Percentiles rank a stretch among this genome's conserved stretches.
Conservation (phyloP, 2,797 vertebrate genomes). For the Lycodopsis pacificus region DNA sequence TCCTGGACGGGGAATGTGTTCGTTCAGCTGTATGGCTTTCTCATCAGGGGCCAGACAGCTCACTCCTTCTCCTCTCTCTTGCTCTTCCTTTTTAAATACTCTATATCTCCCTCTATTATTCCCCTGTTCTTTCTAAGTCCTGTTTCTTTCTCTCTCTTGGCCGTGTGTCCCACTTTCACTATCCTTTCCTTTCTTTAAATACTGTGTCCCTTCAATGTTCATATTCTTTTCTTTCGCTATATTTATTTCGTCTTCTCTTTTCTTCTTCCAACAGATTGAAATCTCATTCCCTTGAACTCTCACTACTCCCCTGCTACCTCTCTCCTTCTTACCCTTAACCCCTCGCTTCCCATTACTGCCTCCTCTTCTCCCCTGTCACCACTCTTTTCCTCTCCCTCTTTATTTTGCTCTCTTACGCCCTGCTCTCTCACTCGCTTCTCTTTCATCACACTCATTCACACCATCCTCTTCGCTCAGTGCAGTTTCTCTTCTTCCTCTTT, state of each 20-base stretch:
- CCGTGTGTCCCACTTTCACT: not conserved
- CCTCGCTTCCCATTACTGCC: constrained; percentile 40
- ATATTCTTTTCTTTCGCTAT: constrained; percentile 3
- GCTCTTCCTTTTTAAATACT: not conserved
- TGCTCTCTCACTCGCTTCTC: constrained; percentile 26
- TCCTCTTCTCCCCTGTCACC: constrained; percentile 47
- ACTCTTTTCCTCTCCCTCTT: constrained; percentile 33
- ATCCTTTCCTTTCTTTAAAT: not conserved
- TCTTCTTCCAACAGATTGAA: constrained; percentile 74
- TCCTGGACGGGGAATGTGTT: constrained; percentile 41
- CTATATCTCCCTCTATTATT: not conserved
- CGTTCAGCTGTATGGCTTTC: constrained; percentile 65
- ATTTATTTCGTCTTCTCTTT: constrained; percentile 17
- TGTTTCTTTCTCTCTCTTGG: not conserved
- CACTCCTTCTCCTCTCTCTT: not conserved
- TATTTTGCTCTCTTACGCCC: constrained; percentile 43
- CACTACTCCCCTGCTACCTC: constrained; percentile 54
- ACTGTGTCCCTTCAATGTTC: not conserved
- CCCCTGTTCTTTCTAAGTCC: not conserved
- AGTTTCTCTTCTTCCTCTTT: constrained; percentile 45
- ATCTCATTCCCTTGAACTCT: constrained; percentile 77
- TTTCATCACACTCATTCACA: constrained; percentile 63
- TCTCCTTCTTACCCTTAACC: constrained; percentile 36
- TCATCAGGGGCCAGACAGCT: constrained; percentile 67
- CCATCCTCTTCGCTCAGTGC: constrained; percentile 30